Evolutionary conservation across 1,140 invertebrate species (phyloP), one percentile per base, ranked within the genome.

Genomic region (Drosophila sp.): DNA sequence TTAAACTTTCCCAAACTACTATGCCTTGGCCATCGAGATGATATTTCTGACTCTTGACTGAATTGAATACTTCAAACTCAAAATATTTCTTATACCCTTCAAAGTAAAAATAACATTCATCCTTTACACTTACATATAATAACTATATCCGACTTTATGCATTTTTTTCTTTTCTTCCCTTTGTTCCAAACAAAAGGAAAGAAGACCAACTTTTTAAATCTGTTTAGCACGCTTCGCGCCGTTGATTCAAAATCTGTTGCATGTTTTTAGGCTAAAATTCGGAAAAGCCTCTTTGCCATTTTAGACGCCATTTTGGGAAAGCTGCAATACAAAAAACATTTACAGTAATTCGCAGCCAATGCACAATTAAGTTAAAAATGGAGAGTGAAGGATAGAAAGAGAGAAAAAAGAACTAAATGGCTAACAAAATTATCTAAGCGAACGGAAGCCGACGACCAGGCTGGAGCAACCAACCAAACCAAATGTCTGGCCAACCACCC

Each of bases 351-450:
- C 79, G 60, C 79, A 61, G 72, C 76, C 79, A 87, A 87, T 86
- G 41, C 66, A 86, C 83, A 89, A 87, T 89, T 82, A 87, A 87
- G 84, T 87, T 87, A 87, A 67, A 55, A 35, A 74, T 27, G 44
- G 23, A 50, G 44, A 50, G 44, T 62, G 29, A 60, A 33, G 23
- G 23, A n/a, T 32, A n/a, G 32, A 60, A 38, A 10, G 32, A 71
- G 67, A 32, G 17, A 41, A 23, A 66, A 38, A 64, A 68, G 69
- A 41, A 72, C 64, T 79, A 64, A 78, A 73, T 76, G 83, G 83
- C 70, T 89, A 89, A 87, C 84, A 57, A 50, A 73, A 83, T 87
- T 87, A 87, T 77, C 83, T 87, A 87, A 87, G 62, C 71, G 62
- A 58, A 66, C 75, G 76, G 76, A 79, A 69, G 69, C 58, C 58